These are phyloP conservation scores for Hoplostethus mediterraneus DNA, from an alignment of 2,797 vertebrate species.

Conservation along the genomic window DNA sequence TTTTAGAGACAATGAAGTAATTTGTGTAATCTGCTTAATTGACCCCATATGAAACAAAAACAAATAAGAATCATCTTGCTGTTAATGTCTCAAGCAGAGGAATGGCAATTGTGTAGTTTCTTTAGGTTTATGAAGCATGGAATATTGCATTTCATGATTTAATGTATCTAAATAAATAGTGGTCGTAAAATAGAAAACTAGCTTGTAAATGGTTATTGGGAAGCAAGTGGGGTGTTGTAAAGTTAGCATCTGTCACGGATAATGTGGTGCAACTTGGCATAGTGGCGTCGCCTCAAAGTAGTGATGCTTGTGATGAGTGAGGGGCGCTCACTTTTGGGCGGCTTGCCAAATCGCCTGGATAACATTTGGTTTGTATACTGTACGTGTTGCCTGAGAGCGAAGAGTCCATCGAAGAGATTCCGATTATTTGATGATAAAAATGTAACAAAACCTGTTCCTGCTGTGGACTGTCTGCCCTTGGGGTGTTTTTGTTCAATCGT, in stretches of 20 bases:
- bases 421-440: slow-evolving; percentile 12
- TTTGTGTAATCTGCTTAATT: too few species aligned
- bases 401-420: not conserved
- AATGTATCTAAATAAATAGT: slow-evolving; percentile 63
- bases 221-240: slow-evolving; percentile 37
- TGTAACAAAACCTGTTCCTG: slow-evolving; percentile 6
- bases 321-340: slow-evolving; percentile 14
- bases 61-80: slow-evolving; percentile 11
- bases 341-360: slow-evolving; percentile 5
- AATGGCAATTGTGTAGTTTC: slow-evolving; percentile 31
- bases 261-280: slow-evolving; percentile 46
- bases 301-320: slow-evolving; percentile 46
- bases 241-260: slow-evolving; percentile 52
- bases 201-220: slow-evolving; percentile 61
- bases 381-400: not conserved
- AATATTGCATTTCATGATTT: slow-evolving; percentile 55
- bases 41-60: slow-evolving; percentile 25
- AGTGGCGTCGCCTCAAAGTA: slow-evolving; percentile 39
- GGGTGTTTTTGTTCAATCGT: slow-evolving; percentile 33
- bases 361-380: not conserved
- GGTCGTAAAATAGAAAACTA: slow-evolving; percentile 56
- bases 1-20: too few species aligned
- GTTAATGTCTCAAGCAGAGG: slow-evolving; percentile 41
- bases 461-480: slow-evolving; percentile 22
- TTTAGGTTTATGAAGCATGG: slow-evolving; percentile 59